phyloP scores from a whole-genome alignment of 30 jellyfish, hydroid and myxozoan genomes.

The Hydractinia symbiolongicarpus region DNA sequence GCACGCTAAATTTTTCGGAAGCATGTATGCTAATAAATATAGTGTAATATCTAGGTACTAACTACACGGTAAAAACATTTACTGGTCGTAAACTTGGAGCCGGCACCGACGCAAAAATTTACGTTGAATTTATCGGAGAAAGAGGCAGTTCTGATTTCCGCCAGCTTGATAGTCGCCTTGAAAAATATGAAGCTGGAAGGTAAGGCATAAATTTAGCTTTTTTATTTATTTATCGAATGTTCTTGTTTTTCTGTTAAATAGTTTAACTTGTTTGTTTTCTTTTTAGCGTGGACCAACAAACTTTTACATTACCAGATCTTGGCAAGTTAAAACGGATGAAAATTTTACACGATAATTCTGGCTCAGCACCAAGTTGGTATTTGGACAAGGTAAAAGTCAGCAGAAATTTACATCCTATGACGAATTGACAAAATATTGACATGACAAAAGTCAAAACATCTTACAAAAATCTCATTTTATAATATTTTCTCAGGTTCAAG shows the following conservation, averaged over 20 bases:
- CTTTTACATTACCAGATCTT: conserved; percentile 72
- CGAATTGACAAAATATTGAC: background rate
- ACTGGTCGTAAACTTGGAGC: conserved; percentile 87
- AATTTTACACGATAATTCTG: conserved; percentile 81
- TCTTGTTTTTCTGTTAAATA: background rate
- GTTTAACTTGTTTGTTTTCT: background rate
- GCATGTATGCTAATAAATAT: no score
- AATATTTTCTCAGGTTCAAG: conserved; percentile 41
- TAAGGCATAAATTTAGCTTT: conserved; percentile 7
- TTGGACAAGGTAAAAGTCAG: conserved; percentile 45
- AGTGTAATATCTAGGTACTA: conserved; percentile 40
- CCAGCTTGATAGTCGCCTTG: conserved; percentile 55
- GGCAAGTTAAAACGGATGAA: conserved; percentile 64
- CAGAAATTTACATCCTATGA: background rate
- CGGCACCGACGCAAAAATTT: conserved; percentile 86
- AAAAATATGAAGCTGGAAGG: conserved; percentile 89
- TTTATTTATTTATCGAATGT: background rate
- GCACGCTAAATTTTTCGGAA: no score
- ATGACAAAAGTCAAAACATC: background rate
- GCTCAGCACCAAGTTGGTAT: conserved; percentile 97
- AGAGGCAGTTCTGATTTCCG: conserved; percentile 92
- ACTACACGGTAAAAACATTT: conserved; percentile 77
- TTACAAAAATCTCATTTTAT: background rate
- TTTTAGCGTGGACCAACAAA: conserved; percentile 67
- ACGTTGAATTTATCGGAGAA: conserved; percentile 71